Conservation (phyloP, 2,888 invertebrate genomes). For the Drosophila diplacantha region DNA sequence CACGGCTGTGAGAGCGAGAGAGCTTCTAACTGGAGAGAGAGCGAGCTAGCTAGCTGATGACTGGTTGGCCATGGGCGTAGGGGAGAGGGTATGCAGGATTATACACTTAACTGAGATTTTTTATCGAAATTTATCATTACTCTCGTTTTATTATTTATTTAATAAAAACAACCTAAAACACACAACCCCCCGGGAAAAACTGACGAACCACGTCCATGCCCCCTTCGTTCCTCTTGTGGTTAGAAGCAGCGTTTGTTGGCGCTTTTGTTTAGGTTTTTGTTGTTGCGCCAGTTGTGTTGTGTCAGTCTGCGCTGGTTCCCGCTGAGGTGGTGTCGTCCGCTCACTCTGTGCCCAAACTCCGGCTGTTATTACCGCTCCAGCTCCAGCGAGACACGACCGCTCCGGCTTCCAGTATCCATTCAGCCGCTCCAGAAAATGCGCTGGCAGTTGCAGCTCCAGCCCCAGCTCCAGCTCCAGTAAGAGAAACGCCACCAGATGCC, state of each 20-base stretch:
- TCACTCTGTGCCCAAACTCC: slow-evolving; percentile 8
- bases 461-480: slow-evolving; percentile 11
- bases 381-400: slow-evolving; percentile 1
- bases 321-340: slow-evolving; percentile 58
- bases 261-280: slow-evolving; percentile 39
- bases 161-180: not conserved
- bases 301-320: slow-evolving; percentile 54
- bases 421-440: slow-evolving; percentile 55
- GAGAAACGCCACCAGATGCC: slow-evolving; percentile 43
- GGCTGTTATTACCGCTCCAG: slow-evolving; percentile 7
- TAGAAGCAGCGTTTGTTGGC: slow-evolving; percentile 32
- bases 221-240: slow-evolving; percentile 21
- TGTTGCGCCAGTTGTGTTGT: slow-evolving; percentile 38
- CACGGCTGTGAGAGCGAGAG: slow-evolving; percentile 24
- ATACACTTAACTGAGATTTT: not conserved
- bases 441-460: slow-evolving; percentile 44
- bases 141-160: not conserved
- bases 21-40: slow-evolving; percentile 13
- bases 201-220: not conserved
- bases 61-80: slow-evolving; percentile 5
- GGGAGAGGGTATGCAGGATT: not conserved
- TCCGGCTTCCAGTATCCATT: not conserved
- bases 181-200: not conserved
- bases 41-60: slow-evolving; percentile 1
- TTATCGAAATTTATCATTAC: not conserved